Conservation (phyloP, 2,888 invertebrate genomes). For the Leptothorax acervorum region DNA sequence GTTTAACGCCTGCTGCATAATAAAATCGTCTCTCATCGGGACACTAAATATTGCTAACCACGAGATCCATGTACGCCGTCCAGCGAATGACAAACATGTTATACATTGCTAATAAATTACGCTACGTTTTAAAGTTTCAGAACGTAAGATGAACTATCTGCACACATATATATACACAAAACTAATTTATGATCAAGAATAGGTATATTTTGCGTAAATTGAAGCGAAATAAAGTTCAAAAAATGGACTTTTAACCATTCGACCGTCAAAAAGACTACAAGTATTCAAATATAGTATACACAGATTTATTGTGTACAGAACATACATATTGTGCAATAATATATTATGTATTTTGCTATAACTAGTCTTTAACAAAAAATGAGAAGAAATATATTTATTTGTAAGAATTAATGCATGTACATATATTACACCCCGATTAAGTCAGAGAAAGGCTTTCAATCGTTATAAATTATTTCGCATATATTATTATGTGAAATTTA, state of each 20-base stretch:
- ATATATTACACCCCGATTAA: conserved; percentile 14
- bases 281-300: background rate
- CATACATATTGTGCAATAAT: background rate
- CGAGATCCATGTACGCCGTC: conserved; percentile 26
- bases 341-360: background rate
- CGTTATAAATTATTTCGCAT: conserved; percentile 62
- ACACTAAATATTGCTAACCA: conserved; percentile 59
- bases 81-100: conserved; percentile 37
- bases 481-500: conserved; percentile 50
- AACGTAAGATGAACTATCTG: background rate
- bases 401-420: conserved; percentile 4
- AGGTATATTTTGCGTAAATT: background rate
- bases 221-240: background rate
- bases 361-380: background rate
- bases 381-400: conserved; percentile 22
- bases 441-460: conserved; percentile 55
- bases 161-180: background rate
- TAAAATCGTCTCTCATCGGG: conserved; percentile 66
- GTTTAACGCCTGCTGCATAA: conserved; percentile 68
- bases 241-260: background rate
- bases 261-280: background rate
- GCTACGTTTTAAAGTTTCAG: background rate
- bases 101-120: conserved; percentile 27
- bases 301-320: background rate
- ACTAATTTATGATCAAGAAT: background rate